Evolutionary conservation across 2,113 vertebrate species (phyloP), one percentile per base, ranked within the genome.

Genomic region (Oxygymnocypris stewartii): DNA sequence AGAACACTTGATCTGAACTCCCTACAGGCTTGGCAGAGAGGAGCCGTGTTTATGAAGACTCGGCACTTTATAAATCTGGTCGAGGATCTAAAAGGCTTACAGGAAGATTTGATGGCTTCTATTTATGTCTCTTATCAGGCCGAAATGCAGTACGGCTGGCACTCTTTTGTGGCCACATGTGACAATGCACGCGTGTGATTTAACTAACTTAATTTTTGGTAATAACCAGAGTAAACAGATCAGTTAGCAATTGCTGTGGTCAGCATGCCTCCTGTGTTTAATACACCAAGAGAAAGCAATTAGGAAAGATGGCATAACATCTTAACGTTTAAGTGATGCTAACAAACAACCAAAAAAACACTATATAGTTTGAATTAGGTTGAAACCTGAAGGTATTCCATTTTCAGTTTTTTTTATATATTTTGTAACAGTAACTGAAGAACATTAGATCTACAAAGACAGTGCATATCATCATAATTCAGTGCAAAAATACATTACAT

Each of bases 71-170:
- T 76, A 40, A 76, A 76, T 76, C 74, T 28, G 23, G 74, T 76
- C 49, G 44, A 76, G 47, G n/a, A 28, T 49, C 44, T 76, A 76
- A 76, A 76, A 76, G 44, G 40, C 74, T 76, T 76, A 28, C n/a
- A 1, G 44, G 44, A 49, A 49, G 74, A 76, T 76, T 49, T 76
- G 74, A 76, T 49, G 44, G 74, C 1, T 16, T 13, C 12, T 47
- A 49, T 49, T 28, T 76, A 16, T 25, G 12, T 49, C 42, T 4
- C 42, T 76, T n/a, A 47, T 49, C 3, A 8, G n/a, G 23, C 5
- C 8, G 25, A 49, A 14, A 14, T 14, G 23, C 23, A 49, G 40
- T 76, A 42, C 18, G 20, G 23, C 9, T 44, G 40, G 40, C 9
- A 74, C 20, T n/a, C 71, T 74, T 25, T 37, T 76, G 44, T 16